These are phyloP conservation scores for Leguminivora glycinivorella DNA, from an alignment of 1,140 invertebrate genomes.

Conservation along the genomic window DNA sequence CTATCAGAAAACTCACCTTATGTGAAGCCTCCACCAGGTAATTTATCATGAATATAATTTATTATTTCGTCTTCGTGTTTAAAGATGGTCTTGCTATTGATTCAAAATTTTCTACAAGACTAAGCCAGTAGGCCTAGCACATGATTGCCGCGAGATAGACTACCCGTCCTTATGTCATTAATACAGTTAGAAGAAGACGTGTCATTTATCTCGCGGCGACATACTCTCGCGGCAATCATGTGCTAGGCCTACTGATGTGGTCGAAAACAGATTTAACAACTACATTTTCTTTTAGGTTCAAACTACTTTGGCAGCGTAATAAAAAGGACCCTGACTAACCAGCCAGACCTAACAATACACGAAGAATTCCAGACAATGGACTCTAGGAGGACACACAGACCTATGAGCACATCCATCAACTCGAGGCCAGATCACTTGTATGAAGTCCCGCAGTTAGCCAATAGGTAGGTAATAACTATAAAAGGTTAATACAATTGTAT, in stretches of 20 bases:
- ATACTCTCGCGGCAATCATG: too few species aligned
- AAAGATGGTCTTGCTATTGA: too few species aligned
- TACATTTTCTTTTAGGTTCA: slow-evolving; percentile 47
- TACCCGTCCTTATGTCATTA: too few species aligned
- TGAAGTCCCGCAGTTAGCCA: slow-evolving; percentile 70
- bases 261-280: neutral
- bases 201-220: too few species aligned
- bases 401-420: slow-evolving; percentile 49
- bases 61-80: neutral
- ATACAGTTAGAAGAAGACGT: too few species aligned
- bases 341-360: slow-evolving; percentile 70
- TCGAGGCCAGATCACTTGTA: slow-evolving; percentile 66
- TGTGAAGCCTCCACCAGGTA: slow-evolving; percentile 68
- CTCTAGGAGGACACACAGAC: slow-evolving; percentile 57
- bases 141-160: too few species aligned
- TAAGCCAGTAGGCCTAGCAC: too few species aligned
- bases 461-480: slow-evolving; percentile 49
- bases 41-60: slow-evolving; percentile 17
- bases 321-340: slow-evolving; percentile 68
- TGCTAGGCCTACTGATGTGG: too few species aligned
- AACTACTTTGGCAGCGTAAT: slow-evolving; percentile 71
- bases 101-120: too few species aligned
- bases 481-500: neutral
- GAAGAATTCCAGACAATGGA: slow-evolving; percentile 72
- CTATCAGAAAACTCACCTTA: slow-evolving; percentile 68